phyloP scores from a whole-genome alignment of 2,797 vertebrate genomes.

The Aythya fuligula region DNA sequence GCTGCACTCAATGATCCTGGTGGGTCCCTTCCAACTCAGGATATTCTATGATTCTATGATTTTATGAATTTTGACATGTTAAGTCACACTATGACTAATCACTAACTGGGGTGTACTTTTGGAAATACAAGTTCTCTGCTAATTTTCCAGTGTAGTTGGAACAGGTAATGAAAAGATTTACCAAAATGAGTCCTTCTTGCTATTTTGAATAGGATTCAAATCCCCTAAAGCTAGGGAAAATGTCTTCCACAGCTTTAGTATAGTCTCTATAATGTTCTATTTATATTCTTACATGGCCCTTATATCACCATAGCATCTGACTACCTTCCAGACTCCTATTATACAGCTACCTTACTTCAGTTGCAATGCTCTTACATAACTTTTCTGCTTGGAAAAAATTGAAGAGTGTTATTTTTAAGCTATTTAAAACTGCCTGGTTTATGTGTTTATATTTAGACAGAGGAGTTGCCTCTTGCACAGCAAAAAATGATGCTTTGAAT shows the following conservation, averaged over 20 bases:
- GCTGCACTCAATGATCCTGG: too few relatives aligned
- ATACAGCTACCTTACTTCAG: neutral
- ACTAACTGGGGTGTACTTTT: neutral
- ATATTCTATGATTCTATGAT: too few relatives aligned
- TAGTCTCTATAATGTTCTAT: neutral
- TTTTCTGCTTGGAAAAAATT: neutral
- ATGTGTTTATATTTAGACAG: constrained; percentile 42
- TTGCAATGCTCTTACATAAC: constrained; percentile 13
- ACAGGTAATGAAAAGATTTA: neutral
- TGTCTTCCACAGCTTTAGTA: neutral
- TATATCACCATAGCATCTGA: neutral
- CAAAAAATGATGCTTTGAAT: constrained; percentile 22
- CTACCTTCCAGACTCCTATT: neutral
- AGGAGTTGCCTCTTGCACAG: neutral
- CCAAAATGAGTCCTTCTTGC: neutral
- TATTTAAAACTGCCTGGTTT: constrained; percentile 12
- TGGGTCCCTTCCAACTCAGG: too few relatives aligned
- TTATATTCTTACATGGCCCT: neutral
- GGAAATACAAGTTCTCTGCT: neutral
- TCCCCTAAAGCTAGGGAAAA: neutral
- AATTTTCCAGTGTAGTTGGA: neutral
- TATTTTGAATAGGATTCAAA: neutral
- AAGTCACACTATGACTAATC: neutral
- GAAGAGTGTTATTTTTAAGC: neutral
- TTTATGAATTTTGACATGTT: neutral